phyloP scores from a whole-genome alignment of 2,113 vertebrate species.

The Hystrix cristata region DNA sequence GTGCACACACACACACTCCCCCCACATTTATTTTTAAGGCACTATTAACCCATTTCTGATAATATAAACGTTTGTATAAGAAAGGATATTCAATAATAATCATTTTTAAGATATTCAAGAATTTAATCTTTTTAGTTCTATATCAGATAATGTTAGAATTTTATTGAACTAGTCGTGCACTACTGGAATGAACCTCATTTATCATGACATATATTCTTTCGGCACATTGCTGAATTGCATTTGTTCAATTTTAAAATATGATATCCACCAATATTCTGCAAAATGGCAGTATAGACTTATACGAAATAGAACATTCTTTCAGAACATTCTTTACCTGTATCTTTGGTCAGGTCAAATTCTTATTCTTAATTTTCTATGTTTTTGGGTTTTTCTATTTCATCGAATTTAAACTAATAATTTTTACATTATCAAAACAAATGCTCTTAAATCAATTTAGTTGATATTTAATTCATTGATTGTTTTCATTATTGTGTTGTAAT shows the following conservation, averaged over 20 bases:
- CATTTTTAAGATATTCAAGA: not conserved
- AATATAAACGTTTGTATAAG: not conserved
- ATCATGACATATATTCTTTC: not conserved
- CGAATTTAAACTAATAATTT: not conserved
- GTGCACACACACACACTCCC: not conserved
- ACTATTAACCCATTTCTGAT: not conserved
- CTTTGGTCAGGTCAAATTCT: conserved; percentile 3
- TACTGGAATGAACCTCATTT: not conserved
- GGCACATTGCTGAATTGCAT: not conserved
- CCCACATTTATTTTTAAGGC: too few species aligned
- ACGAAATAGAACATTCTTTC: not conserved
- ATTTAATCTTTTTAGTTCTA: not conserved
- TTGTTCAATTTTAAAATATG: not conserved
- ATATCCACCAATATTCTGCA: not conserved
- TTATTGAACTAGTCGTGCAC: not conserved
- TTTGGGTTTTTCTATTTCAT: not conserved
- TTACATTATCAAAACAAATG: not conserved
- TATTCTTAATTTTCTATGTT: not conserved
- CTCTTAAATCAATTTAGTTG: not conserved
- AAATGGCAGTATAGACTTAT: not conserved
- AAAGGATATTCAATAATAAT: not conserved
- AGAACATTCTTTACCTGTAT: not conserved
- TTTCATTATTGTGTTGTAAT: not conserved
- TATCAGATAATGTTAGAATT: not conserved
- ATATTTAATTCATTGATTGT: not conserved